These are phyloP conservation scores for Diachasmimorpha longicaudata DNA, from an alignment of 1,140 invertebrate species.

Conservation along the genomic window DNA sequence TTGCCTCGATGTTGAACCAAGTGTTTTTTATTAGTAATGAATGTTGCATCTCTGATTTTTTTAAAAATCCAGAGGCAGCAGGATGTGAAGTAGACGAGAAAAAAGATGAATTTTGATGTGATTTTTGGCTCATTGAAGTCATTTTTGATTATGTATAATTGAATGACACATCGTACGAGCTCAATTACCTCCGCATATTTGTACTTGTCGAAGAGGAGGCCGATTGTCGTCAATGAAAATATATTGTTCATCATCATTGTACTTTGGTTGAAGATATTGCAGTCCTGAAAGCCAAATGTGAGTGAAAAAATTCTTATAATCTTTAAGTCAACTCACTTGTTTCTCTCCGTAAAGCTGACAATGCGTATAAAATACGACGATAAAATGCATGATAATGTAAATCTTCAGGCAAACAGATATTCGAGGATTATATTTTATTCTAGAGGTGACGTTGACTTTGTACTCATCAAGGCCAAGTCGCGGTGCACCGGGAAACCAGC, in stretches of 20 bases:
- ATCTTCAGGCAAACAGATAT: conserved; percentile 73
- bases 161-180: conserved; percentile 61
- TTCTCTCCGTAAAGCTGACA: conserved; percentile 67
- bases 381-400: conserved; percentile 75
- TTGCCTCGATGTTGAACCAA: background rate
- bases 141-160: conserved; percentile 26
- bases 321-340: conserved; percentile 63
- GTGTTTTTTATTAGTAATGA: too few relatives aligned
- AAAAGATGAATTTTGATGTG: too few relatives aligned
- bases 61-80: conserved; percentile 35
- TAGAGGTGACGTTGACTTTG: conserved; percentile 74
- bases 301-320: background rate
- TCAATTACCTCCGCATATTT: conserved; percentile 64
- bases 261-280: conserved; percentile 65
- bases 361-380: conserved; percentile 69
- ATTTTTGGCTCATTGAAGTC: background rate
- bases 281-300: conserved; percentile 62
- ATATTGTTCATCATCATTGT: conserved; percentile 70
- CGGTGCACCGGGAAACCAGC: conserved; percentile 83
- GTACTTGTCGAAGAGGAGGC: conserved; percentile 72
- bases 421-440: conserved; percentile 73
- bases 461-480: conserved; percentile 78
- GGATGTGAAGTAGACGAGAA: too few relatives aligned
- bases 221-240: conserved; percentile 71
- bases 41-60: conserved; percentile 10